Percentiles rank a stretch among this genome's conserved stretches.
Evolutionary conservation across 1,140 invertebrate species (phyloP).

Genomic region (Drosophila simulans): DNA sequence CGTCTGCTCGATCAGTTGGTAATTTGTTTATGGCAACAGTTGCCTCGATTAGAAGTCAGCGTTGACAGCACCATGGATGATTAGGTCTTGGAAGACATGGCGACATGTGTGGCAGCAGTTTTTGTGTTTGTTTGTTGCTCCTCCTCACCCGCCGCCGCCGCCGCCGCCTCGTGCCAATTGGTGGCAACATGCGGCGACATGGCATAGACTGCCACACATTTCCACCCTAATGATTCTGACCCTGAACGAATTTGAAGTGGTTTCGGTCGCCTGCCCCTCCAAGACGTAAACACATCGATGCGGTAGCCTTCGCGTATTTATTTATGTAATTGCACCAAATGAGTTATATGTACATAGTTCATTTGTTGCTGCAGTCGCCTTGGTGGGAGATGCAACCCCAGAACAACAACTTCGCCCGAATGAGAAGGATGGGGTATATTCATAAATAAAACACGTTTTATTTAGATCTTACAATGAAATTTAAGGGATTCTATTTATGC

Average conservation of each 20-base stretch:
- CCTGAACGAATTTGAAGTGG: slow-evolving; percentile 74
- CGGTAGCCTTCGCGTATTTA: slow-evolving; percentile 30
- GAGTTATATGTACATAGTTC: slow-evolving; percentile 38
- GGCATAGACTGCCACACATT: slow-evolving; percentile 15
- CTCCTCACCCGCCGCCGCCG: not conserved
- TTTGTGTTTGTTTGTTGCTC: slow-evolving; percentile 28
- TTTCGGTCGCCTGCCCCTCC: slow-evolving; percentile 39
- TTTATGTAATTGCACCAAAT: slow-evolving; percentile 41
- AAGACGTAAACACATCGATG: slow-evolving; percentile 52
- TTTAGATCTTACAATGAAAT: not conserved
- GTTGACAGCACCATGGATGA: slow-evolving; percentile 66
- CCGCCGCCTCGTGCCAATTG: slow-evolving; percentile 48
- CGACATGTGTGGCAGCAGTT: slow-evolving; percentile 64
- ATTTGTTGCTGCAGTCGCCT: slow-evolving; percentile 11
- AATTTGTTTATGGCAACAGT: slow-evolving; percentile 74
- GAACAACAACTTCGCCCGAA: too few relatives aligned
- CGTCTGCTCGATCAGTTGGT: slow-evolving; percentile 48
- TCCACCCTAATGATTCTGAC: slow-evolving; percentile 68
- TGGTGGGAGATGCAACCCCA: not conserved
- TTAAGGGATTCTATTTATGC: not conserved
- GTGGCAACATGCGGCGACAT: slow-evolving; percentile 48
- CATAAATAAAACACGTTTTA: not conserved
- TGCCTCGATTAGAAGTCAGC: slow-evolving; percentile 60
- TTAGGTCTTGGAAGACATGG: slow-evolving; percentile 54
- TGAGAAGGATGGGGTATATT: not conserved